phyloP scores from a whole-genome alignment of 2,113 vertebrate species.

The Camelus bactrianus region DNA sequence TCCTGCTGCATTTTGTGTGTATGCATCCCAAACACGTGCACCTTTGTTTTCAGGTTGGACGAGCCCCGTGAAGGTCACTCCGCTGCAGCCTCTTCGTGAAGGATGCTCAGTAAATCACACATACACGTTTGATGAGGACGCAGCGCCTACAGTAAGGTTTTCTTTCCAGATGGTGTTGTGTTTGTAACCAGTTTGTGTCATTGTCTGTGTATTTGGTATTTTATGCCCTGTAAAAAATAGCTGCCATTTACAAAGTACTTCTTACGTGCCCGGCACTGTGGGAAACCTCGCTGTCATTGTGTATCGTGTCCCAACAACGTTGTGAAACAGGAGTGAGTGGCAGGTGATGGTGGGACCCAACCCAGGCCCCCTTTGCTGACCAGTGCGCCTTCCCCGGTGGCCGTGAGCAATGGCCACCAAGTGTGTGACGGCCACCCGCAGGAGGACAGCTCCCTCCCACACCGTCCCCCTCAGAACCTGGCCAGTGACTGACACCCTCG shows the following conservation, averaged over 20 bases:
- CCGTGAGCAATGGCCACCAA: fast-evolving
- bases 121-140: conserved; percentile 69
- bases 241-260: background rate
- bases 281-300: fast-evolving
- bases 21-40: background rate
- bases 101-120: background rate
- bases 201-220: background rate
- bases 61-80: conserved; percentile 71
- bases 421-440: too few species aligned
- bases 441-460: background rate
- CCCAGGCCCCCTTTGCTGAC: background rate
- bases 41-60: conserved; percentile 84
- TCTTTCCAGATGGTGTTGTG: fast-evolving
- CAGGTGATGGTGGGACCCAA: too few species aligned
- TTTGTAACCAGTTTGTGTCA: background rate
- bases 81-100: conserved; percentile 20
- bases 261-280: background rate
- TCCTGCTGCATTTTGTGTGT: background rate
- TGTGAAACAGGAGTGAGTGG: fast-evolving
- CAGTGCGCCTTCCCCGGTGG: too few species aligned
- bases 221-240: background rate
- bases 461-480: background rate
- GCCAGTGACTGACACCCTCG: too few species aligned
- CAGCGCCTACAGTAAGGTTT: conserved; percentile 77
- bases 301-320: background rate